These are phyloP conservation scores for Drosophila pectinifera DNA, from an alignment of 1,140 invertebrate species.

Conservation along the genomic window DNA sequence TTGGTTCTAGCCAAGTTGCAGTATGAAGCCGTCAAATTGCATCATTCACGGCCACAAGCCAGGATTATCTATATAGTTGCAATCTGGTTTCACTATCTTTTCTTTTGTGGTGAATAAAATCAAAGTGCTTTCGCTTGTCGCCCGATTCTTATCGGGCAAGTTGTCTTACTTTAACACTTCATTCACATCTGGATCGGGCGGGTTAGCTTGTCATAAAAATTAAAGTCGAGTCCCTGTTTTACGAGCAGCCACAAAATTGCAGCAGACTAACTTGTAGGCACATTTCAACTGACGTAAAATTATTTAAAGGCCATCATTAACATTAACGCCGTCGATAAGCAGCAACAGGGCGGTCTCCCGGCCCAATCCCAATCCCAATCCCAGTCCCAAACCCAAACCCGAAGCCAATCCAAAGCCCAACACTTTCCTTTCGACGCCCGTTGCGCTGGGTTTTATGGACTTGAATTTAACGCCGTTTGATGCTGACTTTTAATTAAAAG, in stretches of 20 bases:
- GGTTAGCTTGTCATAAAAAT: conserved; percentile 78
- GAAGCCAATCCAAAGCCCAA: conserved; percentile 5
- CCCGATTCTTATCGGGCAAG: conserved; percentile 51
- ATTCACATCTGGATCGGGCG: conserved; percentile 29
- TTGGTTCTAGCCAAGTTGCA: conserved; percentile 11
- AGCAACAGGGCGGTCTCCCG: conserved; percentile 40
- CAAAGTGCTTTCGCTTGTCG: conserved; percentile 75
- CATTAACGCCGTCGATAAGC: conserved; percentile 68
- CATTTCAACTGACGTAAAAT: conserved; percentile 62
- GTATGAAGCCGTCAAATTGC: conserved; percentile 20
- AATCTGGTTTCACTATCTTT: conserved; percentile 3
- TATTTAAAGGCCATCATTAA: conserved; percentile 74
- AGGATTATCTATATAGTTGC: conserved; percentile 38
- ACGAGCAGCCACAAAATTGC: conserved; percentile 59
- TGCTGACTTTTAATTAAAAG: conserved; percentile 73
- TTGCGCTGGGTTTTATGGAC: conserved; percentile 57
- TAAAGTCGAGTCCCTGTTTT: conserved; percentile 74
- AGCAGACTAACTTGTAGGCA: conserved; percentile 55
- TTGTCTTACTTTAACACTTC: conserved; percentile 47
- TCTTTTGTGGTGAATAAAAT: conserved; percentile 14
- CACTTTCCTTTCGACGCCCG: conserved; percentile 67
- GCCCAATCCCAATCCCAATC: conserved; percentile 7
- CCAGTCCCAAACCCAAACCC: conserved; percentile 11
- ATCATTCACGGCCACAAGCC: conserved; percentile 13
- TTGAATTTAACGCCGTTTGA: conserved; percentile 70